phyloP scores from a whole-genome alignment of 2,113 vertebrate genomes.

The Myotis lucifugus region DNA sequence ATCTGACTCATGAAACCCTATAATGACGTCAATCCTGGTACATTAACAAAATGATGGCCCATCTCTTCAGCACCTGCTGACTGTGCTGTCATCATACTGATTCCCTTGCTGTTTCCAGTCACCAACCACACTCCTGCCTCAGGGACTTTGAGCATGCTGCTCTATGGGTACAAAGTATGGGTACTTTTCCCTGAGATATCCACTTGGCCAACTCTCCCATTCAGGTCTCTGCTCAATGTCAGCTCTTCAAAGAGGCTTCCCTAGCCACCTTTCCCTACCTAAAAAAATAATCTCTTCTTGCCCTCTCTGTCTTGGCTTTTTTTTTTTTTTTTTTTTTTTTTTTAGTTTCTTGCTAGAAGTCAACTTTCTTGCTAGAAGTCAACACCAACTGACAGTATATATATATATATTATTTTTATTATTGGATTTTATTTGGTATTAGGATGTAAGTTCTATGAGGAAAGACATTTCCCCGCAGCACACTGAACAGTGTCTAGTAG shows the following conservation, averaged over 20 bases:
- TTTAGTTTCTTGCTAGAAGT: background rate
- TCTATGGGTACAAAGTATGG: background rate
- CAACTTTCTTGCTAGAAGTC: no score
- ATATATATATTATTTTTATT: background rate
- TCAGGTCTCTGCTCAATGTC: background rate
- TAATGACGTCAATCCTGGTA: background rate
- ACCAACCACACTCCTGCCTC: background rate
- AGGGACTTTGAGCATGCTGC: background rate
- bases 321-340: background rate
- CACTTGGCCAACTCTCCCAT: background rate
- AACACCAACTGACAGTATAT: background rate
- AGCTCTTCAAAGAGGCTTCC: background rate
- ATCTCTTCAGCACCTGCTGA: background rate
- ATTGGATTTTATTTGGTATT: background rate
- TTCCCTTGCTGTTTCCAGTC: background rate
- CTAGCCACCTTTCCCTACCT: background rate
- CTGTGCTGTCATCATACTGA: background rate
- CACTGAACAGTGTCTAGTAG: background rate
- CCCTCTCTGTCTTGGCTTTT: background rate
- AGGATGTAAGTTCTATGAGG: background rate
- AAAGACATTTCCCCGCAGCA: background rate
- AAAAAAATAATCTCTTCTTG: background rate
- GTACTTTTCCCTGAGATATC: background rate
- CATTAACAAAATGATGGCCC: background rate
- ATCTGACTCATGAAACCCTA: background rate